phyloP scores from a whole-genome alignment of 1,140 invertebrate species.

The Drosophila ironensis region DNA sequence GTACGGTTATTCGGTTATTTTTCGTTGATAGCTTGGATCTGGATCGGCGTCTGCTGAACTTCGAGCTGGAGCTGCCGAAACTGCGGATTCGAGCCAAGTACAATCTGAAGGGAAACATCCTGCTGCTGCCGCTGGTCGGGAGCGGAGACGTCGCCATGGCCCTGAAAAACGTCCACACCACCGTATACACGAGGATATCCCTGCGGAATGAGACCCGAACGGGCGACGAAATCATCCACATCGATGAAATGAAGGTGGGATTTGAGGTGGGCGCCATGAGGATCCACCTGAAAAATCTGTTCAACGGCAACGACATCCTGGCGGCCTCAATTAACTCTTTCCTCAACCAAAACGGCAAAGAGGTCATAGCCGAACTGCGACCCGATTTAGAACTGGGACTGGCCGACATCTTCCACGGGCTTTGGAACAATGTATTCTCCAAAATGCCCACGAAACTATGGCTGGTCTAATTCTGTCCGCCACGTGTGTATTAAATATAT shows the following conservation, averaged over 20 bases:
- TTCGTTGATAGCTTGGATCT: constrained; percentile 78
- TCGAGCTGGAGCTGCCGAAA: constrained; percentile 83
- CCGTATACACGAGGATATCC: constrained; percentile 83
- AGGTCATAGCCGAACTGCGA: constrained; percentile 92
- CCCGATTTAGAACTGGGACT: constrained; percentile 89
- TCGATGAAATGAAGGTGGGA: constrained; percentile 84
- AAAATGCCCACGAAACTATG: constrained; percentile 90
- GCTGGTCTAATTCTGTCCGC: constrained; percentile 82
- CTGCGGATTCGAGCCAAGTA: constrained; percentile 84
- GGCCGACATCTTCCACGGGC: constrained; percentile 89
- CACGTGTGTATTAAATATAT: constrained; percentile 26
- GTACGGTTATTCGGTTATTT: no score
- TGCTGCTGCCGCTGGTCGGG: constrained; percentile 84
- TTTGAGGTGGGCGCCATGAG: constrained; percentile 83
- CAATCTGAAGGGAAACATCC: constrained; percentile 84
- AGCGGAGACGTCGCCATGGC: constrained; percentile 83
- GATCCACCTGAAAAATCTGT: constrained; percentile 84
- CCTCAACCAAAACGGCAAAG: constrained; percentile 91
- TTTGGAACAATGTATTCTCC: constrained; percentile 89
- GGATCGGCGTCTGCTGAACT: constrained; percentile 82
- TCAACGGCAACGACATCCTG: constrained; percentile 84
- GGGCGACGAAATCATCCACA: constrained; percentile 82
- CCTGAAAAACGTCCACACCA: constrained; percentile 83
- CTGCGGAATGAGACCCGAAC: constrained; percentile 77
- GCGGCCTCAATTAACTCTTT: constrained; percentile 83